Base-by-base conservation (phyloP, 1,140 invertebrate genomes). In the Sitophilus oryzae region DNA sequence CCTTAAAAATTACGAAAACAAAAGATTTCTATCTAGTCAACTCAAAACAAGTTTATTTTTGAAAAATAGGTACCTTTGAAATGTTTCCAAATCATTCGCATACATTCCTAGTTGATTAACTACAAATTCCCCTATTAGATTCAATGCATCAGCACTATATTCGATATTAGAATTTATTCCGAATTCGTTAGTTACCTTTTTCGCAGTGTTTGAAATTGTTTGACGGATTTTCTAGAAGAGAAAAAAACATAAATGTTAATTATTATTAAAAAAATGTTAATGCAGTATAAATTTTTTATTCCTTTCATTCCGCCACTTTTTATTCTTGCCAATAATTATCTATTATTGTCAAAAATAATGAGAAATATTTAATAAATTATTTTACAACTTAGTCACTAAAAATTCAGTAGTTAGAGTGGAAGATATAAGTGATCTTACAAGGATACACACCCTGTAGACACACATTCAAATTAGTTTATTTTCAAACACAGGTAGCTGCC, bases 71-170 rank as follows among this genome's bases (percentile, higher is more conserved):
- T 70, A 80, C 78, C 77, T 79, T 6, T 76, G 73, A 69, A 79
- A 80, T 19, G 71, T 72, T 67, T 79, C 77, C 52, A 80, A 71
- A 66, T 79, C 78, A 8, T 66, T 36, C n/a, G 64, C 73, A 58
- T 75, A 77, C 3, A 76, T 45, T 23, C 57, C 48, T 16, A 79
- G 44, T 65, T 78, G 77, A 63, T 74, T 76, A 61, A 71, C 75
- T 15, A 72, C 60, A 6, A 79, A 60, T 65, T 79, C 78, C 6
- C 73, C 68, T 40, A 79, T 74, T 19, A 78, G 59, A 55, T 77
- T 74, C 52, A 74, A 71, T 5, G 74, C 73, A 47, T 66, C 42
- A 11, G 71, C 58, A 52, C 74, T 73, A 38, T 59, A 65, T 14
- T 73, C 71, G 18, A 77, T 71, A 22, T 73, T 69, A 43, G 77